Percentiles rank a stretch among this genome's conserved stretches.
Evolutionary conservation across 2,888 invertebrate genomes (phyloP).

Genomic region (Pediacus dermestoides): DNA sequence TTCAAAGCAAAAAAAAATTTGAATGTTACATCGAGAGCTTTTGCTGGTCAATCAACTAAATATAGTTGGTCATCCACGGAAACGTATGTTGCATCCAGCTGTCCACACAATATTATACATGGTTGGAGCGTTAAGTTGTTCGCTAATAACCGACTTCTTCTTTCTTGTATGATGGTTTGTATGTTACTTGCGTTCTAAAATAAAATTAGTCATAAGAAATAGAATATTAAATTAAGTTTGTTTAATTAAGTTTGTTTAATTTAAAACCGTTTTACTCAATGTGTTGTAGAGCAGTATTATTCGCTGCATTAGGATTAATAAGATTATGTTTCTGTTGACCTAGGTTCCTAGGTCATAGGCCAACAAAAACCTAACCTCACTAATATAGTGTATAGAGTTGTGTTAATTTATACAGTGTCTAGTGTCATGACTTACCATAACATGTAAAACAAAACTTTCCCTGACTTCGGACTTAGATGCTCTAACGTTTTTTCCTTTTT

Average conservation of each 20-base stretch:
- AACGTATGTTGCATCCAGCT: background rate
- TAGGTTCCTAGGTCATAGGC: too few relatives aligned
- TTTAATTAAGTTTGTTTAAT: too few relatives aligned
- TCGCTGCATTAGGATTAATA: too few relatives aligned
- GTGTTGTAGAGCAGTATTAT: too few relatives aligned
- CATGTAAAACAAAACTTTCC: slow-evolving; percentile 1
- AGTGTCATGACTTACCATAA: too few relatives aligned
- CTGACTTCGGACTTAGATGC: background rate
- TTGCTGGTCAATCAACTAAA: background rate
- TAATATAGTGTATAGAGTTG: too few relatives aligned
- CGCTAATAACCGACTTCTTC: background rate
- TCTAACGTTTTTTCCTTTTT: background rate
- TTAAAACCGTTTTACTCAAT: too few relatives aligned
- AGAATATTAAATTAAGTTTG: too few relatives aligned
- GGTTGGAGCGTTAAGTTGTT: background rate
- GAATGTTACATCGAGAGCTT: slow-evolving; percentile 1
- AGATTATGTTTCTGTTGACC: too few relatives aligned
- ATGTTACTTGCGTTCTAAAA: background rate
- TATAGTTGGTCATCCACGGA: background rate
- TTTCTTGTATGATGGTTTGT: background rate
- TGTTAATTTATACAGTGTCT: too few relatives aligned
- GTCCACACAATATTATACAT: background rate
- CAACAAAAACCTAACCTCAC: too few relatives aligned
- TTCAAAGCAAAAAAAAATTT: background rate
- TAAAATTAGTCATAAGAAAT: too few relatives aligned